Conservation (phyloP, 2,797 vertebrate genomes). For the Parotocinclus haroldoi region DNA sequence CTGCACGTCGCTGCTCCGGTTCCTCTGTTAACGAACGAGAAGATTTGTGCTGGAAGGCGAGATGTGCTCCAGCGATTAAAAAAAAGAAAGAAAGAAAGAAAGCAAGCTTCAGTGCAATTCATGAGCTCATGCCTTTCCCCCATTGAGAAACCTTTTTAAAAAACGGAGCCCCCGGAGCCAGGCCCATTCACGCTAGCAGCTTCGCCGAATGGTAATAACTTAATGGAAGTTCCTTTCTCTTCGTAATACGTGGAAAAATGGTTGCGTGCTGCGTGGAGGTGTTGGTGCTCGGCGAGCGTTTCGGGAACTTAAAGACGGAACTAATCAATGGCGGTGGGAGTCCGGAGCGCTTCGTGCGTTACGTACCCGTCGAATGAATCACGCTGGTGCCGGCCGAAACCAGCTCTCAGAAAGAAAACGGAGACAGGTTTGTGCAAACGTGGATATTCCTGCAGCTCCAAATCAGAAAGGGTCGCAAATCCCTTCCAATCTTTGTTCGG, state of each 20-base stretch:
- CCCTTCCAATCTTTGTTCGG: too few relatives aligned
- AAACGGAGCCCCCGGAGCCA: slow-evolving; percentile 37
- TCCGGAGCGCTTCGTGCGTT: slow-evolving; percentile 16
- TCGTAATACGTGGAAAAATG: slow-evolving; percentile 23
- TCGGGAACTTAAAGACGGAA: slow-evolving; percentile 27
- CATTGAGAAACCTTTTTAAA: slow-evolving; percentile 36
- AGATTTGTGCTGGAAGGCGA: background rate
- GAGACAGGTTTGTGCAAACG: too few relatives aligned
- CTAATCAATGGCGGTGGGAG: slow-evolving; percentile 31
- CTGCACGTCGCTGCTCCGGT: slow-evolving; percentile 2
- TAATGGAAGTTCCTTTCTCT: slow-evolving; percentile 31
- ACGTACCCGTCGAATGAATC: too few relatives aligned
- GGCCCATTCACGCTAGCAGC: slow-evolving; percentile 38
- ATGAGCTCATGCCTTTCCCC: slow-evolving; percentile 9
- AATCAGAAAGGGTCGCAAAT: too few relatives aligned
- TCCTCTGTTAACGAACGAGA: slow-evolving; percentile 9
- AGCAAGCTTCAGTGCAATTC: slow-evolving; percentile 2
- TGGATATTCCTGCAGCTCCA: too few relatives aligned
- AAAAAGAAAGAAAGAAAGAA: too few relatives aligned
- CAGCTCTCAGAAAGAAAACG: too few relatives aligned
- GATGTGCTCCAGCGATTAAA: slow-evolving; percentile 4
- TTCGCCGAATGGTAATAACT: slow-evolving; percentile 43
- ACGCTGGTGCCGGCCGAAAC: too few relatives aligned
- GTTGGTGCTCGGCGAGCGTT: slow-evolving; percentile 26
- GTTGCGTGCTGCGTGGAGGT: slow-evolving; percentile 12